phyloP scores from a whole-genome alignment of 2,797 vertebrate species.

The Manis pentadactyla region DNA sequence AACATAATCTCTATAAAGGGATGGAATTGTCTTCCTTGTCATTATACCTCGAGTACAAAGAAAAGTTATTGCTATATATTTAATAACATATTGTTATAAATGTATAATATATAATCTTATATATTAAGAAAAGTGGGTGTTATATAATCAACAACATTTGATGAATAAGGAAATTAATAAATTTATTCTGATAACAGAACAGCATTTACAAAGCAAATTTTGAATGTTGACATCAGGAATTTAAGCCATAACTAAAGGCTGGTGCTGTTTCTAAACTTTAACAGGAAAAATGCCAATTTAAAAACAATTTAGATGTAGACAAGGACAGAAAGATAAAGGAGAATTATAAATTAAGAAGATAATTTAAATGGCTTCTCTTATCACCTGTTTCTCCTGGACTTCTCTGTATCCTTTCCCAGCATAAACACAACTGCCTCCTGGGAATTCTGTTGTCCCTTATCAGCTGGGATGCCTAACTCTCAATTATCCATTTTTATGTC shows the following conservation, averaged over 20 bases:
- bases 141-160: background rate
- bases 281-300: background rate
- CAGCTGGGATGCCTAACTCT: background rate
- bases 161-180: background rate
- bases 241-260: background rate
- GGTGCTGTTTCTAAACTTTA: background rate
- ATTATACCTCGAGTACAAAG: background rate
- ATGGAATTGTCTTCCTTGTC: background rate
- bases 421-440: background rate
- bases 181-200: background rate
- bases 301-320: background rate
- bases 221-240: background rate
- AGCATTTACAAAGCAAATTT: background rate
- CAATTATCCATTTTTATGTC: background rate
- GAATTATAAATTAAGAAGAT: background rate
- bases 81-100: no score
- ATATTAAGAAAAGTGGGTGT: background rate
- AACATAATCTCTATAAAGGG: background rate
- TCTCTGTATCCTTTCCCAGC: background rate
- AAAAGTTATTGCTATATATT: background rate
- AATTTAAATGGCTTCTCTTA: background rate
- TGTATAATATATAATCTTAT: no score
- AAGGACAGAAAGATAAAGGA: background rate
- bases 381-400: background rate
- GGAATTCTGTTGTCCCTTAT: background rate